Percentiles rank a stretch among this genome's conserved stretches.
Conservation (phyloP, 2,797 vertebrate genomes). For the Pantherophis vulpinus region DNA sequence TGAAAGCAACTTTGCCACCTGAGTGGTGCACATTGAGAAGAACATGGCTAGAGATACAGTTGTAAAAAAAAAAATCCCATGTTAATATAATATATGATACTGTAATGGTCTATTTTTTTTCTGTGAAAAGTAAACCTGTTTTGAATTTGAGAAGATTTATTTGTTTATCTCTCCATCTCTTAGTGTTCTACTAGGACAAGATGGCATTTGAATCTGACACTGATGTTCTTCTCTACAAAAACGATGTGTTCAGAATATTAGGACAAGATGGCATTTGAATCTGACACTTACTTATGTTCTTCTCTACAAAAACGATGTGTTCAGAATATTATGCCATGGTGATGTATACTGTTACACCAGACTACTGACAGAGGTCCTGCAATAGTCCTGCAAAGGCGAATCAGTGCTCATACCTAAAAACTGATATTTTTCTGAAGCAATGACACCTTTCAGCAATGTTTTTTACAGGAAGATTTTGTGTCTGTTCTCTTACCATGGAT, state of each 20-base stretch:
- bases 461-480: constrained; percentile 37
- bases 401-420: not conserved
- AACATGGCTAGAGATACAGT: not conserved
- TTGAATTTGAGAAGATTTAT: not conserved
- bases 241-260: not conserved
- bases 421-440: not conserved
- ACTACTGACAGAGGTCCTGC: not conserved
- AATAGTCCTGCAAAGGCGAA: not conserved
- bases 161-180: constrained; percentile 24
- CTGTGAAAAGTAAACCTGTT: not conserved
- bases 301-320: not conserved
- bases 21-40: not conserved
- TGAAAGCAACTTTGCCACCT: not conserved
- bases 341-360: not conserved
- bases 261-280: constrained; percentile 14
- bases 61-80: not conserved
- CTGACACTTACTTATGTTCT: not conserved
- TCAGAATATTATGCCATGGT: not conserved
- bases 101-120: not conserved
- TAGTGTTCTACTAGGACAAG: not conserved
- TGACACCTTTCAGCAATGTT: constrained; percentile 25
- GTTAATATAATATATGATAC: not conserved
- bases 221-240: not conserved
- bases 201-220: constrained; percentile 14
- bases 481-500: not conserved